phyloP scores from a whole-genome alignment of 53 echinoderm and acorn worm species.

The Patiria pectinifera region DNA sequence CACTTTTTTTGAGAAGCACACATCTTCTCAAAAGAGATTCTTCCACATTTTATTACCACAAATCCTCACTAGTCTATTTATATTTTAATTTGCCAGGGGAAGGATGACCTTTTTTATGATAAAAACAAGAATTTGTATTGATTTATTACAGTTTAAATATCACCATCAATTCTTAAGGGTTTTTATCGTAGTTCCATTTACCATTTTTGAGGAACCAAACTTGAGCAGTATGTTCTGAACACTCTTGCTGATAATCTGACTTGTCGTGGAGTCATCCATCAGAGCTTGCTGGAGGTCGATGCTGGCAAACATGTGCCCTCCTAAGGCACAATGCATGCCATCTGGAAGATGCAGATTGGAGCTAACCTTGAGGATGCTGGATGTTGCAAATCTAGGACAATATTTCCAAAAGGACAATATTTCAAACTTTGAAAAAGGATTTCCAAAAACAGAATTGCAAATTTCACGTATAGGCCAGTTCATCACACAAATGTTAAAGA shows the following conservation, averaged over 20 bases:
- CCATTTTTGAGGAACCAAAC: conserved; percentile 60
- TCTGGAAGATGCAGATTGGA: neutral
- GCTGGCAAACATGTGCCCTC: conserved; percentile 76
- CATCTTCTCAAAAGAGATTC: no score
- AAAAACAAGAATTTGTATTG: no score
- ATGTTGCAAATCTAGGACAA: conserved; percentile 17
- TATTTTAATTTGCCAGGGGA: no score
- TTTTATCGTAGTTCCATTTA: neutral
- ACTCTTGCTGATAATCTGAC: conserved; percentile 78
- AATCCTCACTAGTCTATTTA: no score
- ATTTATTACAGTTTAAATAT: no score
- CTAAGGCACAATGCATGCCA: conserved; percentile 12
- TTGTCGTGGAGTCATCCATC: conserved; percentile 79
- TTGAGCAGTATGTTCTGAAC: conserved; percentile 77
- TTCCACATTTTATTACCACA: no score
- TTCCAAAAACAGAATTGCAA: neutral
- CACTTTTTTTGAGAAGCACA: no score
- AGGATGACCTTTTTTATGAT: no score
- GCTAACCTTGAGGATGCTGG: conserved; percentile 13
- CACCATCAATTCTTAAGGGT: no score
- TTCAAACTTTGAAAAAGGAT: no score
- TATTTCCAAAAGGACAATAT: neutral
- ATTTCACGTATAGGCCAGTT: no score
- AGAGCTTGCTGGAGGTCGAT: conserved; percentile 75
- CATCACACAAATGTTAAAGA: no score